Percentiles rank a stretch among this genome's conserved stretches.
phyloP scores from a whole-genome alignment of 2,888 invertebrate genomes.

The Cryptus armator region DNA sequence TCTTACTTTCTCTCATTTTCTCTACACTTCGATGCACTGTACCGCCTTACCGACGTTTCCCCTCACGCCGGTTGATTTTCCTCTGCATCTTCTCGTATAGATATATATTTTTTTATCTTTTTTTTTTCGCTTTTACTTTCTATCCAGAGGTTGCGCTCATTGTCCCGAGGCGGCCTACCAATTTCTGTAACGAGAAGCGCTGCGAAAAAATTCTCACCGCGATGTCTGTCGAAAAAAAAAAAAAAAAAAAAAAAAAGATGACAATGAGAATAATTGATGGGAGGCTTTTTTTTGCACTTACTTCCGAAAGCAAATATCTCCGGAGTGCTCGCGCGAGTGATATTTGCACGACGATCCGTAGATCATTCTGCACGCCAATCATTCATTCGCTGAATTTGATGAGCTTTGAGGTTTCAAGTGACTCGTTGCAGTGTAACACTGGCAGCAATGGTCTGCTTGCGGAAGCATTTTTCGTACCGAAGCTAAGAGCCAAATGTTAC shows the following conservation, averaged over 20 bases:
- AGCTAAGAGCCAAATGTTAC: background rate
- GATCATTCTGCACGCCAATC: conserved; percentile 1
- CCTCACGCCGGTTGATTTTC: conserved; percentile 40
- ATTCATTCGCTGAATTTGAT: background rate
- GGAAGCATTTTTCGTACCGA: background rate
- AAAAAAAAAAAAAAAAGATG: too few species aligned
- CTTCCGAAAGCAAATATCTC: conserved; percentile 60
- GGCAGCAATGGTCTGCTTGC: background rate
- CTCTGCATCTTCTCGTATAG: conserved; percentile 32
- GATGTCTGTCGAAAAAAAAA: background rate
- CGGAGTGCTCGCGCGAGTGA: conserved; percentile 43
- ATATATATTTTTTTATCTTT: conserved; percentile 18
- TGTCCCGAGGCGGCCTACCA: conserved; percentile 70
- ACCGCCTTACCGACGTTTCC: conserved; percentile 21
- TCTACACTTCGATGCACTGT: conserved; percentile 57
- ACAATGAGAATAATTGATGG: background rate
- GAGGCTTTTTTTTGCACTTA: conserved; percentile 27
- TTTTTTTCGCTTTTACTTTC: conserved; percentile 51
- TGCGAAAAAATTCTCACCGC: conserved; percentile 25
- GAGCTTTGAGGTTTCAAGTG: background rate
- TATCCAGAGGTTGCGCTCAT: conserved; percentile 65
- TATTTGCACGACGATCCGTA: conserved; percentile 23
- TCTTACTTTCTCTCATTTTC: conserved; percentile 38
- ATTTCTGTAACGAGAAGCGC: conserved; percentile 79
- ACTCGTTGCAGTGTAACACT: too few species aligned